Conservation (phyloP, 1,140 invertebrate species). For the Lepidurus packardi region DNA sequence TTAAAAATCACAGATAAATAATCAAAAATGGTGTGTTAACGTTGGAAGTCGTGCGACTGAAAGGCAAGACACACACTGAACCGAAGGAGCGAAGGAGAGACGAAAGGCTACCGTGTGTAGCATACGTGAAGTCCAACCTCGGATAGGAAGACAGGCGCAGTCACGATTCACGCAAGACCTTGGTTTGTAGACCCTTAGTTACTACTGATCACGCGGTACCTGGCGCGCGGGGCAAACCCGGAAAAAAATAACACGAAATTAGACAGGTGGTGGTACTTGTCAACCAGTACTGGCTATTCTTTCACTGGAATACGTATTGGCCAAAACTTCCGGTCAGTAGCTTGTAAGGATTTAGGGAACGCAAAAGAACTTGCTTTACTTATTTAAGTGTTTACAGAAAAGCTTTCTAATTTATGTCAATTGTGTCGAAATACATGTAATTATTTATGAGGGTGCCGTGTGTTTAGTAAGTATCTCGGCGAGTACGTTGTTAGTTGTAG, state of each 20-base stretch:
- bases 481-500: too few relatives aligned
- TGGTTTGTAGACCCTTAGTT: neutral
- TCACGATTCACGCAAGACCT: constrained; percentile 13
- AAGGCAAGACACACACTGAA: constrained; percentile 14
- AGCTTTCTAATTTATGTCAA: too few relatives aligned
- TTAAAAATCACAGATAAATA: constrained; percentile 17
- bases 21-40: neutral
- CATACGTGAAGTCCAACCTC: constrained; percentile 8
- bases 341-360: too few relatives aligned
- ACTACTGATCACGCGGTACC: neutral
- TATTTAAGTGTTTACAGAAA: too few relatives aligned
- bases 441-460: too few relatives aligned
- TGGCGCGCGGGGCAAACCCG: neutral
- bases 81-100: neutral
- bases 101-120: neutral
- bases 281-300: neutral
- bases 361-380: too few relatives aligned
- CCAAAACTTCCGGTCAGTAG: too few relatives aligned
- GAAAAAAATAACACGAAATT: neutral
- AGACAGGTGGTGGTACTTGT: neutral
- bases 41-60: neutral
- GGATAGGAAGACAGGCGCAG: constrained; percentile 13
- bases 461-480: too few relatives aligned
- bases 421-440: too few relatives aligned
- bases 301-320: neutral